These are phyloP conservation scores for Betta splendens DNA, from an alignment of 2,797 vertebrate genomes.

Conservation along the genomic window DNA sequence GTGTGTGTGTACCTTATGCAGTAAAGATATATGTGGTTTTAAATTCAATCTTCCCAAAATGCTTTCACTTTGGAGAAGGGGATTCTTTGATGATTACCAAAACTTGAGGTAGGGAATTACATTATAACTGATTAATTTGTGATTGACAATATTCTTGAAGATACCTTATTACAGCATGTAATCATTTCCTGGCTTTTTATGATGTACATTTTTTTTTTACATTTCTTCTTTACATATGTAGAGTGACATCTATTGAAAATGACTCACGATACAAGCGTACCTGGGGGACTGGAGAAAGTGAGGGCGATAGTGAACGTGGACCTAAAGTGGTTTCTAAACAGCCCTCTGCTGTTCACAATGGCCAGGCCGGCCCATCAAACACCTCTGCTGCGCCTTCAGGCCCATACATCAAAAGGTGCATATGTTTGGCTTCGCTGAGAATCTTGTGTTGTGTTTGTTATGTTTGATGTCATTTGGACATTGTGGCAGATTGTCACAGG, in stretches of 20 bases:
- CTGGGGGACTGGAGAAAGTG: slow-evolving; percentile 83
- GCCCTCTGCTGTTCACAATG: slow-evolving; percentile 81
- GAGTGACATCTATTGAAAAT: slow-evolving; percentile 89
- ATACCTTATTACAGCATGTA: neutral
- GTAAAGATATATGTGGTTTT: slow-evolving; percentile 32
- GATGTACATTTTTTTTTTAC: no score
- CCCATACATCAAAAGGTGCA: slow-evolving; percentile 90
- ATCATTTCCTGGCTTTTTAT: neutral
- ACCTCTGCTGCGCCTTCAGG: slow-evolving; percentile 75
- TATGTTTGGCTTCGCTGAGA: neutral
- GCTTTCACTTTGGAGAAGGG: slow-evolving; percentile 68
- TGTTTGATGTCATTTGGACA: slow-evolving; percentile 1
- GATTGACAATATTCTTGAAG: neutral
- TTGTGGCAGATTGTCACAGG: neutral
- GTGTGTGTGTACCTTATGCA: slow-evolving; percentile 20
- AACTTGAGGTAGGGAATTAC: slow-evolving; percentile 66
- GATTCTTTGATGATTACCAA: slow-evolving; percentile 68
- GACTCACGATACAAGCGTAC: slow-evolving; percentile 88
- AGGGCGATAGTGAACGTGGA: slow-evolving; percentile 22
- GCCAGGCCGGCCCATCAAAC: slow-evolving; percentile 69
- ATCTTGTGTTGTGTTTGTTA: neutral
- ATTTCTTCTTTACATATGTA: slow-evolving; percentile 58
- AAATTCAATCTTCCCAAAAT: slow-evolving; percentile 62
- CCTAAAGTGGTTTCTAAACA: slow-evolving; percentile 85
- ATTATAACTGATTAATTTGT: neutral